phyloP scores from a whole-genome alignment of 2,113 vertebrate species.

The Heptranchias perlo region DNA sequence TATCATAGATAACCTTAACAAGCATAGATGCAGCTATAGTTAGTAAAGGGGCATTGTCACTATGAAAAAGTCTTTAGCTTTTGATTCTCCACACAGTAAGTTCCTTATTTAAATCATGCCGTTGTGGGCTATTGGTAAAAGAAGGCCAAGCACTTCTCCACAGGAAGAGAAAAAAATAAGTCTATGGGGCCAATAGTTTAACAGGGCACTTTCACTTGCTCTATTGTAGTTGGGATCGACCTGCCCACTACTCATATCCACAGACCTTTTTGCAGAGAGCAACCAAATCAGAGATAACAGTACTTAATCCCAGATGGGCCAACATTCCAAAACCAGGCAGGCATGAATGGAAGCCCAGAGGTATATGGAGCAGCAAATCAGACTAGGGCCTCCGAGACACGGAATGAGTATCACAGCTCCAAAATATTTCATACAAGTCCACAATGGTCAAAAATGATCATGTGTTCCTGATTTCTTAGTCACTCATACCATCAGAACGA shows the following conservation, averaged over 20 bases:
- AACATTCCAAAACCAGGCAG: background rate
- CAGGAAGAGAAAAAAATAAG: background rate
- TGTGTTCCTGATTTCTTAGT: background rate
- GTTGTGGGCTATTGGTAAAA: background rate
- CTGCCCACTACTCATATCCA: background rate
- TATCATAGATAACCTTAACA: background rate
- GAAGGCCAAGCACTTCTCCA: background rate
- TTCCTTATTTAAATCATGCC: too few species aligned
- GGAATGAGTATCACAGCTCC: background rate
- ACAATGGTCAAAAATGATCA: background rate
- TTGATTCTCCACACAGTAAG: background rate
- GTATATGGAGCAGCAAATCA: background rate
- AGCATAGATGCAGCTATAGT: background rate
- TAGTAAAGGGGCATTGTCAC: background rate
- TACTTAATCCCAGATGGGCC: background rate
- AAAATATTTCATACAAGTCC: background rate
- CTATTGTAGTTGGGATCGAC: background rate
- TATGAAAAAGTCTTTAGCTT: background rate
- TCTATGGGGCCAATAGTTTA: background rate
- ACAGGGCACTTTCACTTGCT: background rate
- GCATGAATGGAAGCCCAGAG: background rate
- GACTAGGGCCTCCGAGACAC: too few species aligned
- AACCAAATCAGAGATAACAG: background rate
- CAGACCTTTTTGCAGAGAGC: background rate
- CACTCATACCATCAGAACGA: background rate